Evolutionary conservation across 2,113 vertebrate species (phyloP), one percentile per base, ranked within the genome.

Genomic region (Anser brachyrhynchus): DNA sequence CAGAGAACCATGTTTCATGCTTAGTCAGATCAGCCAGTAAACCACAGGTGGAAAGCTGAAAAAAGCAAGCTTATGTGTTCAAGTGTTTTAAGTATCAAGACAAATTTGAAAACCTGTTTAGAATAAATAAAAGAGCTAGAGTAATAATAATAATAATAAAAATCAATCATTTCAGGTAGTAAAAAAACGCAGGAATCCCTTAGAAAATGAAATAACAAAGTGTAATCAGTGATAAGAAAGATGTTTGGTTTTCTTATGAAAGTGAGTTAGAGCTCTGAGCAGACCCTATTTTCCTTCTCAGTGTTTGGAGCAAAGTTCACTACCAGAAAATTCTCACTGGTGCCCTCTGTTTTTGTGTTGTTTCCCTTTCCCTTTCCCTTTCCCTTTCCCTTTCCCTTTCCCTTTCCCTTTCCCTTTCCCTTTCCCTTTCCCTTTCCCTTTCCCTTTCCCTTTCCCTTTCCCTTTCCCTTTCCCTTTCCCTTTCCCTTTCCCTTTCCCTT

Each of bases 201-300:
- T 13, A 75, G 43, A 11, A 84, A 69, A 6, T 62, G 8, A 75
- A 91, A 57, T 26, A 10, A 1, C 21, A 41, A 44, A 44, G 3
- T 14, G 11, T 9, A 69, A 73, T 69, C 7, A 25, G 4, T 35
- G 58, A 64, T n/a, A 16, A 65, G 21, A 35, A 80, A 57, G 1
- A 16, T 51, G 5, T 1, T 33, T 23, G 5, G 5, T 28, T 54
- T 80, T 81, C 9, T 62, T 52, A 22, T 8, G 3, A 55, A 67
- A 75, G 31, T 8, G 13, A 81, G 1, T 2, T 26, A 8, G 2
- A 13, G 2, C 11, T 57, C 2, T 29, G 31, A 66, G 28, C 4
- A 82, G 20, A 62, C 6, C 5, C 8, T 33, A 2, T 6, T 31
- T 37, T 61, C 8, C 2, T 28, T 80, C 16, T 41, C 33, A 3